Evolutionary conservation across 2,888 invertebrate genomes (phyloP).

Genomic region (Crioceris asparagi): DNA sequence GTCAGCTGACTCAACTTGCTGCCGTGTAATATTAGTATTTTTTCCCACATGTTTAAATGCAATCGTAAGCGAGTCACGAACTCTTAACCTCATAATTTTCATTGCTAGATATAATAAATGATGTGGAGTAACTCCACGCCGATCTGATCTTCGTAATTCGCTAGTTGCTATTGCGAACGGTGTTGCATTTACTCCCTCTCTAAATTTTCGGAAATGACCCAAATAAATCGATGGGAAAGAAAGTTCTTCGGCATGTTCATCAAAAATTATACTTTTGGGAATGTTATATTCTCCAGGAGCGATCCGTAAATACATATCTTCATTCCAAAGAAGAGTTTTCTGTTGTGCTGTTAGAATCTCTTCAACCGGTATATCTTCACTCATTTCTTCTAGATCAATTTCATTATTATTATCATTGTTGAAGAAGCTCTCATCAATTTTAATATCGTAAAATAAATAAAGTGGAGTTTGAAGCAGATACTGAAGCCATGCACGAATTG

Average conservation of each 20-base stretch:
- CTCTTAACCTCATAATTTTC: conserved; percentile 2
- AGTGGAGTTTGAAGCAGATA: conserved; percentile 1
- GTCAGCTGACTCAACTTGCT: too few relatives aligned
- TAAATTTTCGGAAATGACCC: background rate
- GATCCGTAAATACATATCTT: background rate
- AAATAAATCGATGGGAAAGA: background rate
- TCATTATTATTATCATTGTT: background rate
- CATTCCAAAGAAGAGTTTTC: background rate
- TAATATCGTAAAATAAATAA: background rate
- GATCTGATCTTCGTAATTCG: too few relatives aligned
- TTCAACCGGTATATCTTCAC: conserved; percentile 1
- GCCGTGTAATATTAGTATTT: background rate
- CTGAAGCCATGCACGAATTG: background rate
- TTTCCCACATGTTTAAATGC: conserved; percentile 1
- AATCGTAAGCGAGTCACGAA: background rate
- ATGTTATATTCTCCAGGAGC: background rate
- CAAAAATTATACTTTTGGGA: background rate
- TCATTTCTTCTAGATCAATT: background rate
- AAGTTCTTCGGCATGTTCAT: background rate
- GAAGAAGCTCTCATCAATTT: background rate
- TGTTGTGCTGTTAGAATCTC: background rate
- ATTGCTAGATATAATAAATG: conserved; percentile 5
- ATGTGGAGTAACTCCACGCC: conserved; percentile 1
- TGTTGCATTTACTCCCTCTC: background rate
- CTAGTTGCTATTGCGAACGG: conserved; percentile 4